Percentiles rank a stretch among this genome's conserved stretches.
These are phyloP conservation scores for Urocyon cinereoargenteus DNA, from an alignment of 2,797 vertebrate genomes.

Conservation along the genomic window DNA sequence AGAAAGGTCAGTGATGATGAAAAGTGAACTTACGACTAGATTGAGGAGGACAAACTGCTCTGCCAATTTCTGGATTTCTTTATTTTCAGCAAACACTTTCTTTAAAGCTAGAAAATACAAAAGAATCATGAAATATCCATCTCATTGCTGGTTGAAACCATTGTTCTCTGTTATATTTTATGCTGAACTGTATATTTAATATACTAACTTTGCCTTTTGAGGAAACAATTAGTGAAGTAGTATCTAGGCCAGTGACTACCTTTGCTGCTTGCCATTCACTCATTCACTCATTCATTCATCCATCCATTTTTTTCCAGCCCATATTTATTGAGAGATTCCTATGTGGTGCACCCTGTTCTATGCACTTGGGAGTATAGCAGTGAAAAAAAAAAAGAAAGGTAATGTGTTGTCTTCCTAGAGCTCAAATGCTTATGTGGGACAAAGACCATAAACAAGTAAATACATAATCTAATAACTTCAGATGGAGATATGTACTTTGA, in stretches of 20 bases:
- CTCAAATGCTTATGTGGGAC: not conserved
- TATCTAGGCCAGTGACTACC: not conserved
- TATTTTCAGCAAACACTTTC: slow-evolving; percentile 92
- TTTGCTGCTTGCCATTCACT: not conserved
- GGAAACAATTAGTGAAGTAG: not conserved
- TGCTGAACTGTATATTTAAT: not conserved
- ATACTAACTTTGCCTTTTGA: not conserved
- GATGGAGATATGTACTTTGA: not conserved
- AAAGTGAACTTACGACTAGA: slow-evolving; percentile 91
- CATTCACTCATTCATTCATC: not conserved
- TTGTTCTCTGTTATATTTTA: not conserved
- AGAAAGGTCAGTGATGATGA: not conserved
- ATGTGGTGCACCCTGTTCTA: not conserved
- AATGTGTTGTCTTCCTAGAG: not conserved
- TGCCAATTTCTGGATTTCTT: slow-evolving; percentile 93
- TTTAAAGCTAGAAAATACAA: slow-evolving; percentile 90
- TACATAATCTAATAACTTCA: not conserved
- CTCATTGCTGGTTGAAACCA: not conserved
- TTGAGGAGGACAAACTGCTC: slow-evolving; percentile 96
- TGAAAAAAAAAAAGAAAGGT: not conserved
- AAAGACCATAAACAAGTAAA: not conserved
- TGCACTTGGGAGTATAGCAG: not conserved
- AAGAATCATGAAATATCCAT: not conserved
- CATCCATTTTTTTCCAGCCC: not conserved
- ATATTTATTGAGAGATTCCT: not conserved